Evolutionary conservation across 2,797 vertebrate genomes (phyloP), one percentile per base, ranked within the genome.

Genomic region (Scleropages formosus): DNA sequence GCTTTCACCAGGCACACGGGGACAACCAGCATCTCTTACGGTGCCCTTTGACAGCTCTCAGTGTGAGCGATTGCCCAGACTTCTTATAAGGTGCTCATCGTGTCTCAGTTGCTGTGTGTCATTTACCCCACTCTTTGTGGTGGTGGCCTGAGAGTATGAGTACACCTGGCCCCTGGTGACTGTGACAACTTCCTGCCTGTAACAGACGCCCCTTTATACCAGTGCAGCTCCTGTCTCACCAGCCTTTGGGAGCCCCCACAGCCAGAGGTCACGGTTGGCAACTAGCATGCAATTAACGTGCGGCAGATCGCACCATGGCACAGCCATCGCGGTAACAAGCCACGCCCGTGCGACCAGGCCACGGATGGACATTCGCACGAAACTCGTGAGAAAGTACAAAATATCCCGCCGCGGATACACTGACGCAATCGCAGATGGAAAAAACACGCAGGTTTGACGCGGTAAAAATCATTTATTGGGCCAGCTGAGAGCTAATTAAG

Each of bases 401-500:
- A 49, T 53, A 76, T 66, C 62, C 65, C 27, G 60, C 73, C 49
- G 65, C 65, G 47, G n/a, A n/a, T 63, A 31, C 73, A 53, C 72
- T 58, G 60, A 75, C 62, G 75, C 72, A 61, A 65, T 71, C 56
- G 27, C 24, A 8, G 61, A 78, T 73, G 75, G 75, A 81, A 81
- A 63, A 61, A 24, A 70, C 69, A 73, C 56, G 73, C 70, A 73
- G 58, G 62, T 59, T 70, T 39, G 74, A 60, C 58, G 74, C 31
- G 75, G 47, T 68, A 31, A 72, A 78, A 77, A 78, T 51, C 64
- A 60, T 77, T 68, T 59, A 77, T 70, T 68, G 63, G 78, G 61
- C 69, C 72, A 80, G 77, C 68, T 73, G 65, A 69, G 73, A 80
- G 77, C 77, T 80, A 77, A 83, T 83, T 83, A 83, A 83, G 77